These are phyloP conservation scores for Andrena hattorfiana DNA, from an alignment of 2,888 invertebrate genomes.

Conservation along the genomic window DNA sequence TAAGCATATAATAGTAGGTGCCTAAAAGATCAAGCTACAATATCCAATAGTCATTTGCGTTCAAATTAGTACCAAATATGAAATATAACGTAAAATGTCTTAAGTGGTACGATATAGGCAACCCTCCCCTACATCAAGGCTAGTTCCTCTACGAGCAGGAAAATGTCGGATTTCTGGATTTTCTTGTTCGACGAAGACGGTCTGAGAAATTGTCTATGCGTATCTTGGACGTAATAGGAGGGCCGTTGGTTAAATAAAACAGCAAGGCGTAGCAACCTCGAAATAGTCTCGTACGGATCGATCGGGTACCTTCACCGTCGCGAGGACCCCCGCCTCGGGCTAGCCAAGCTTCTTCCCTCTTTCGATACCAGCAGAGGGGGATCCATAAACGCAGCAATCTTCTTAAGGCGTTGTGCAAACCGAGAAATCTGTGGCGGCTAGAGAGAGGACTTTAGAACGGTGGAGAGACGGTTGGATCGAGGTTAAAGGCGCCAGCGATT, in stretches of 20 bases:
- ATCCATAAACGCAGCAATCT: constrained; percentile 48
- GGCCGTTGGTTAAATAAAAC: constrained; percentile 38
- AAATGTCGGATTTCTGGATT: no score
- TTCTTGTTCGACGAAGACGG: neutral
- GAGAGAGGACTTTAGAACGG: constrained; percentile 28
- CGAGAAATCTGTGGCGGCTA: constrained; percentile 53
- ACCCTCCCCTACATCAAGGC: no score
- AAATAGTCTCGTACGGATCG: constrained; percentile 28
- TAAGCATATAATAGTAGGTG: no score
- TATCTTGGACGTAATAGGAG: constrained; percentile 14
- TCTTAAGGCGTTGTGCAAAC: constrained; percentile 59
- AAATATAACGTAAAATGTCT: no score
- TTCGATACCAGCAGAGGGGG: constrained; percentile 20
- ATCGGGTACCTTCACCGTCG: neutral
- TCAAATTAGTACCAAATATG: no score
- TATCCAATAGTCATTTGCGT: no score
- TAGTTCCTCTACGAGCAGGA: no score
- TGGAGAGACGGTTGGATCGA: constrained; percentile 32
- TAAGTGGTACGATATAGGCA: no score
- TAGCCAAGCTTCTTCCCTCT: neutral
- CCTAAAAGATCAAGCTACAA: no score
- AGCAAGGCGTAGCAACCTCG: constrained; percentile 1
- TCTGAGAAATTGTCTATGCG: constrained; percentile 1
- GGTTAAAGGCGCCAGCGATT: constrained; percentile 73
- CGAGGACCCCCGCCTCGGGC: constrained; percentile 4